Evolutionary conservation across 2,797 vertebrate species (phyloP).

Genomic region (Microctenopoma lineatum): DNA sequence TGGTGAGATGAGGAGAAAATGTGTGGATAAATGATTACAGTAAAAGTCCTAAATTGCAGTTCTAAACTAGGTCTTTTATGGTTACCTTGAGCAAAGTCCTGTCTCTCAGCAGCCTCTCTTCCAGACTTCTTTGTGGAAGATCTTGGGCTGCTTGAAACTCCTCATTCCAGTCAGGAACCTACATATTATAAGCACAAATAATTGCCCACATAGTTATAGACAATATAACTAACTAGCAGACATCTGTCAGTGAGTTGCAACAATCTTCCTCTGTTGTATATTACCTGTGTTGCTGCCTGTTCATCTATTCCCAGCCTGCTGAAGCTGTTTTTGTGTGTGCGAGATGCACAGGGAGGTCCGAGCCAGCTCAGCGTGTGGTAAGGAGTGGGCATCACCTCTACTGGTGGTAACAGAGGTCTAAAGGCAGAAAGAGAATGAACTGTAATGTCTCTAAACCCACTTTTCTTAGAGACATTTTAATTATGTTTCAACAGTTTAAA

Average conservation of each 20-base stretch:
- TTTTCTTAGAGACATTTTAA: neutral
- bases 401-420: constrained; percentile 69
- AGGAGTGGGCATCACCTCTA: constrained; percentile 78
- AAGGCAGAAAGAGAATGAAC: constrained; percentile 2
- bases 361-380: constrained; percentile 84
- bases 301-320: constrained; percentile 81
- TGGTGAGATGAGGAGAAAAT: neutral
- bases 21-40: neutral
- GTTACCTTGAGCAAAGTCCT: constrained; percentile 82
- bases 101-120: constrained; percentile 83
- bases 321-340: constrained; percentile 80
- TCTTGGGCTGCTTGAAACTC: constrained; percentile 84
- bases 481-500: no score
- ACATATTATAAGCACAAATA: constrained; percentile 6
- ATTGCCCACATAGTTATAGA: constrained; percentile 2
- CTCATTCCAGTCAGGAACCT: constrained; percentile 88
- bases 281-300: constrained; percentile 77
- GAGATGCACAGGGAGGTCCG: constrained; percentile 76
- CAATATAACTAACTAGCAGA: neutral
- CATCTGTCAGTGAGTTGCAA: neutral
- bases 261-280: constrained; percentile 3
- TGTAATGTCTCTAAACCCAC: neutral
- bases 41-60: neutral
- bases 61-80: neutral
- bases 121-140: constrained; percentile 78